Evolutionary conservation across 1,140 invertebrate species (phyloP).

Genomic region (Pollicipes pollicipes): DNA sequence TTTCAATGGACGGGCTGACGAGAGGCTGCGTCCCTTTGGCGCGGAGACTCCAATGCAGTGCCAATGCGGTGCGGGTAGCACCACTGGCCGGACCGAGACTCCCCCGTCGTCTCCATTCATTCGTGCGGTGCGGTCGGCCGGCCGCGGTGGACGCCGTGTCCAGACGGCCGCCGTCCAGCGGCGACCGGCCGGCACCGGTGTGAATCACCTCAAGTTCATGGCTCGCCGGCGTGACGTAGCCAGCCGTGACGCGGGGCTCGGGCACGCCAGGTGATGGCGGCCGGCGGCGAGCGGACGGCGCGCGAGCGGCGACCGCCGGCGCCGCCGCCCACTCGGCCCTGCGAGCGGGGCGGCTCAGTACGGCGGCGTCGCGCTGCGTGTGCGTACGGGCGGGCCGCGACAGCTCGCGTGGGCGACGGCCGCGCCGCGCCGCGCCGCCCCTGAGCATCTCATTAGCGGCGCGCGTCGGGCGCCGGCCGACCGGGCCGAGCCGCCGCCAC

Average conservation of each 20-base stretch:
- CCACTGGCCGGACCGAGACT: too few species aligned
- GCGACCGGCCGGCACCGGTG: not conserved
- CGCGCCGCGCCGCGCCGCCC: too few species aligned
- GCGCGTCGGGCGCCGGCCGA: too few species aligned
- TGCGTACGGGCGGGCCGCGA: not conserved
- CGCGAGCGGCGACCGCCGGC: not conserved
- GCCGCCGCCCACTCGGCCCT: not conserved
- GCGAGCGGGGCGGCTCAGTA: too few species aligned
- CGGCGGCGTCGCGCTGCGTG: not conserved
- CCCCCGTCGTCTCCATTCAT: too few species aligned
- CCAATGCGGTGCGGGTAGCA: too few species aligned
- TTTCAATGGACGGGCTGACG: too few species aligned
- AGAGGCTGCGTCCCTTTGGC: too few species aligned
- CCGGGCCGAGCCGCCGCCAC: too few species aligned
- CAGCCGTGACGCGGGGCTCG: not conserved
- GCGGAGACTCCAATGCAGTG: too few species aligned
- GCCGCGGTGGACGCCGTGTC: not conserved
- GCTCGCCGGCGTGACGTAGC: not conserved
- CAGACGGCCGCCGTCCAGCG: not conserved
- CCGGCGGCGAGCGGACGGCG: too few species aligned
- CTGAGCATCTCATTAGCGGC: not conserved
- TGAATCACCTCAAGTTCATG: constrained; percentile 1
- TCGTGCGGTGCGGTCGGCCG: too few species aligned
- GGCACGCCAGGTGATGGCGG: not conserved
- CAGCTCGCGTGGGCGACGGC: not conserved